Evolutionary conservation across 2,113 vertebrate species (phyloP).

Genomic region (Scartelaos histophorus): DNA sequence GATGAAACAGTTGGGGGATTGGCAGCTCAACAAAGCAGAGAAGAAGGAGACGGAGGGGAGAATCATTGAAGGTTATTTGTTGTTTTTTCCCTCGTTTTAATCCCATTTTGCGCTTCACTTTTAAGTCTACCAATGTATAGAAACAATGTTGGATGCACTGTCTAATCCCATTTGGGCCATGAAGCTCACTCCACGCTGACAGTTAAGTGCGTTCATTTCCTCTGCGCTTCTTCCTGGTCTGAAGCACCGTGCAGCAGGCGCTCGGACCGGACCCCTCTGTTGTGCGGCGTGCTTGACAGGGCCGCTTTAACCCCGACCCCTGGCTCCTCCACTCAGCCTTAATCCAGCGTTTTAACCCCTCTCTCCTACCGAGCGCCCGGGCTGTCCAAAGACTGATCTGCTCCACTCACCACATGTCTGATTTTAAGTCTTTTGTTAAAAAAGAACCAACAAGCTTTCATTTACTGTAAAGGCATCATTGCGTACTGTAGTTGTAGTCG

Average conservation of each 20-base stretch:
- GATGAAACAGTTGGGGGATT: constrained; percentile 54
- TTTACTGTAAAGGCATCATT: background rate
- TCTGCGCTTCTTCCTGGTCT: constrained; percentile 39
- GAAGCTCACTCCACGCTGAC: constrained; percentile 73
- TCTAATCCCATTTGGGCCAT: constrained; percentile 80
- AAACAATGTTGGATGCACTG: constrained; percentile 79
- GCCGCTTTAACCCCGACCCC: constrained; percentile 52
- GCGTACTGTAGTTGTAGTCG: too few relatives aligned
- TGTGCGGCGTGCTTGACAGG: constrained; percentile 59
- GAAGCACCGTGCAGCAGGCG: constrained; percentile 56
- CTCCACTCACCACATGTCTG: constrained; percentile 52
- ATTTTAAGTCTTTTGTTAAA: constrained; percentile 26
- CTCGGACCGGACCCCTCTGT: constrained; percentile 58
- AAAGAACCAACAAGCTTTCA: background rate
- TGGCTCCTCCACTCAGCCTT: constrained; percentile 52
- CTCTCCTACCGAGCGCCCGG: constrained; percentile 26
- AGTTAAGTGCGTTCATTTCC: constrained; percentile 78
- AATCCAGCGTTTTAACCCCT: constrained; percentile 61
- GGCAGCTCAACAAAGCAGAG: constrained; percentile 34
- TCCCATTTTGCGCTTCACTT: constrained; percentile 82
- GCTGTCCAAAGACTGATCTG: constrained; percentile 50
- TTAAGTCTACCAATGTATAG: constrained; percentile 81
- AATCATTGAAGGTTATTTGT: constrained; percentile 77
- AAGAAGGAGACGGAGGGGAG: constrained; percentile 30
- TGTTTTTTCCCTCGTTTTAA: constrained; percentile 75